A percentile compares a stretch with the other conserved stretches of the same genome.
These are phyloP conservation scores for Rattus norvegicus DNA, from an alignment of 2,113 vertebrate genomes.

Conservation along the genomic window GRCr8 NC_086021.1:82925501-82926000, in stretches of 20 bases:
- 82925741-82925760: slow-evolving; percentile 67
- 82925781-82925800: slow-evolving; percentile 79
- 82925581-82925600: slow-evolving; percentile 8
- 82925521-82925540: background rate
- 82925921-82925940: slow-evolving; percentile 76
- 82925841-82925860: slow-evolving; percentile 71
- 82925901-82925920: slow-evolving; percentile 64
- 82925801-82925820: slow-evolving; percentile 77
- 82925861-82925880: slow-evolving; percentile 80
- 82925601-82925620: background rate
- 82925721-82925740: slow-evolving; percentile 44
- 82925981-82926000: slow-evolving; percentile 79
- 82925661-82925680: background rate
- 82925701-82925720: background rate
- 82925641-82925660: slow-evolving; percentile 45
- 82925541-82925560: slow-evolving; percentile 44
- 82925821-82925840: slow-evolving; percentile 80
- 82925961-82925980: slow-evolving; percentile 78
- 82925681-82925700: slow-evolving; percentile 49
- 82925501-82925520: background rate
- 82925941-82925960: slow-evolving; percentile 75
- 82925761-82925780: slow-evolving; percentile 72
- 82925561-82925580: background rate
- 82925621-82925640: slow-evolving; percentile 8
- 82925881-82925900: slow-evolving; percentile 59